A percentile compares a stretch with the other conserved stretches of the same genome.
Evolutionary conservation across 2,888 invertebrate species (phyloP).

Genomic region (Eumerus sabulonum): DNA sequence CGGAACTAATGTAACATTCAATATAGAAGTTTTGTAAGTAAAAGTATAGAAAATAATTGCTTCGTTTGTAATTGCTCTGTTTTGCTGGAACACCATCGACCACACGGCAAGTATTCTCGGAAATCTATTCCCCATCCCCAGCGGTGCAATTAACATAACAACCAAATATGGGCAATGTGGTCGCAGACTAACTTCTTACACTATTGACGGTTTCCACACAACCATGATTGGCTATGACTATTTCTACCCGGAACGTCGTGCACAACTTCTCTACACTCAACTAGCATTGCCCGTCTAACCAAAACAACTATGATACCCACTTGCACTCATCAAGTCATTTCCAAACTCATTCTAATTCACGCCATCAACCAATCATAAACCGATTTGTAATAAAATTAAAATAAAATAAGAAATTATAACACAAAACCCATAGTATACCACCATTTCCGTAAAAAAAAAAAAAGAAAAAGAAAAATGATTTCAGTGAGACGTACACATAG

Average conservation of each 20-base stretch:
- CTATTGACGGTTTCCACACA: constrained; percentile 16
- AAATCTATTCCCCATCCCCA: too few species aligned
- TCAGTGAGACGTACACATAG: constrained; percentile 59
- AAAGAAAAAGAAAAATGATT: constrained; percentile 17
- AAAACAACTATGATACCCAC: constrained; percentile 34
- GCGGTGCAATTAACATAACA: constrained; percentile 32
- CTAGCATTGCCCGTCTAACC: constrained; percentile 7
- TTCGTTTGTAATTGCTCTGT: too few species aligned
- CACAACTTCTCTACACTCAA: constrained; percentile 15
- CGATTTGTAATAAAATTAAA: constrained; percentile 2
- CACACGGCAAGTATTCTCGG: too few species aligned
- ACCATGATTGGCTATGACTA: constrained; percentile 38
- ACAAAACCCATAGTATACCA: constrained; percentile 30
- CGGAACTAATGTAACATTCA: too few species aligned
- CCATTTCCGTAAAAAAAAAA: constrained; percentile 25
- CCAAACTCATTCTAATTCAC: constrained; percentile 19
- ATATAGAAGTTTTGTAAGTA: too few species aligned
- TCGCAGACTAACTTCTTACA: constrained; percentile 40
- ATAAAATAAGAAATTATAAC: constrained; percentile 6
- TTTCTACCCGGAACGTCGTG: constrained; percentile 18
- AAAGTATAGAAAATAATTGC: too few species aligned
- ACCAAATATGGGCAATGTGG: constrained; percentile 46
- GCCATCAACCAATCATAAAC: neutral
- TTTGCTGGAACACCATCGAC: too few species aligned
- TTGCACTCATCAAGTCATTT: constrained; percentile 15